Evolutionary conservation across 2,797 vertebrate genomes (phyloP).

Genomic region (Babyrousa celebensis): DNA sequence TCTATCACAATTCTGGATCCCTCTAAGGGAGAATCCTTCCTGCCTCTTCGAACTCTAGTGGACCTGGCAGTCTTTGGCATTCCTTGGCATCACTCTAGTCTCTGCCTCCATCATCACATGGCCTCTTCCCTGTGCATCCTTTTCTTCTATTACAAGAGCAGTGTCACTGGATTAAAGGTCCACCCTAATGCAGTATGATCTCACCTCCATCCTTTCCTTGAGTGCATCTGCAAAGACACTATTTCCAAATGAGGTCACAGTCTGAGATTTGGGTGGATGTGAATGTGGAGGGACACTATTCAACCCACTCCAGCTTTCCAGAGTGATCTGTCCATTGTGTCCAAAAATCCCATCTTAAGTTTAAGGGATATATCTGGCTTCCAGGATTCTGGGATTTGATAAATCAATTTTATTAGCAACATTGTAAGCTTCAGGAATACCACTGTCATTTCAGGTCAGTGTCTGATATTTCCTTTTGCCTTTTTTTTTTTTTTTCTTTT

Average conservation of each 20-base stretch:
- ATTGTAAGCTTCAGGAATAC: background rate
- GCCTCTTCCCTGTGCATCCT: background rate
- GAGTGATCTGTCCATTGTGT: background rate
- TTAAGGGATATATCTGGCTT: background rate
- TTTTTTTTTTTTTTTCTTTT: background rate
- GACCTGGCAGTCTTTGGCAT: background rate
- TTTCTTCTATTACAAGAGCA: background rate
- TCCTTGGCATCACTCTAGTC: background rate
- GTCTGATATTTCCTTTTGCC: background rate
- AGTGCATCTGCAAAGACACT: background rate
- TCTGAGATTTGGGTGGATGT: background rate
- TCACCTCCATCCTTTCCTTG: background rate
- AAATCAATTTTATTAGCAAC: background rate
- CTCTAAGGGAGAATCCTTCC: background rate
- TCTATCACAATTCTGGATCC: background rate
- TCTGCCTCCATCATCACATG: accelerated
- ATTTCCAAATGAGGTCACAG: background rate
- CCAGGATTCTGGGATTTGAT: background rate
- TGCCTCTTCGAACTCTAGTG: background rate
- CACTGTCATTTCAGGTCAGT: background rate
- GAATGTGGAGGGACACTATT: background rate
- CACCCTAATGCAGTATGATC: background rate
- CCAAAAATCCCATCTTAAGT: background rate
- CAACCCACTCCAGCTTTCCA: background rate
- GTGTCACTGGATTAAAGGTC: background rate